These are phyloP conservation scores for Lasioglossum lativentre DNA, from an alignment of 2,888 invertebrate genomes.

Conservation along the genomic window DNA sequence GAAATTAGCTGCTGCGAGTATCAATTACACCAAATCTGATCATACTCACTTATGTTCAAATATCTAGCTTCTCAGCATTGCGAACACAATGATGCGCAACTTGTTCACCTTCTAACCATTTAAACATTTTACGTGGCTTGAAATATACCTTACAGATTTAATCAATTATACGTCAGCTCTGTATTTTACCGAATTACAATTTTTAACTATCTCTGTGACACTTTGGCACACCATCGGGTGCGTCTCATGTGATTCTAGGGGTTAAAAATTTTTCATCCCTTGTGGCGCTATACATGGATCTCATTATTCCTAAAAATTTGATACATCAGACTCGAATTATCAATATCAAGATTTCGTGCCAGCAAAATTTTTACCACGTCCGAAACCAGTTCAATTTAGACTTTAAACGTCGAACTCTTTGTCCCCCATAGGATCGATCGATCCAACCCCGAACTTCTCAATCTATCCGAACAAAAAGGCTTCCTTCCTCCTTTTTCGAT, in stretches of 20 bases:
- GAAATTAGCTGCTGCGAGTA: not conserved
- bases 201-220: not conserved
- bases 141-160: not conserved
- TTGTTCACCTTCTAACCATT: not conserved
- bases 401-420: constrained; percentile 45
- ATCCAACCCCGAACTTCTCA: constrained; percentile 29
- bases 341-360: not conserved
- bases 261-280: not conserved
- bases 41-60: not conserved
- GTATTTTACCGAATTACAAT: not conserved
- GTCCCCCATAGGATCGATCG: constrained; percentile 35
- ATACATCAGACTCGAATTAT: not conserved
- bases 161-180: not conserved
- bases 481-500: constrained; percentile 9
- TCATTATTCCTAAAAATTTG: not conserved
- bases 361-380: not conserved
- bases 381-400: constrained; percentile 21
- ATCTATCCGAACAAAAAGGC: constrained; percentile 41
- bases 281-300: not conserved
- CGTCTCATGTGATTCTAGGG: not conserved
- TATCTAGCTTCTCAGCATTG: not conserved
- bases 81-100: not conserved
- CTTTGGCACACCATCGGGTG: not conserved
- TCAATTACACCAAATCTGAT: constrained; percentile 9
- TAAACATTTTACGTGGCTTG: not conserved